phyloP scores from a whole-genome alignment of 2,888 invertebrate genomes.

The Pseudanteris insignis region DNA sequence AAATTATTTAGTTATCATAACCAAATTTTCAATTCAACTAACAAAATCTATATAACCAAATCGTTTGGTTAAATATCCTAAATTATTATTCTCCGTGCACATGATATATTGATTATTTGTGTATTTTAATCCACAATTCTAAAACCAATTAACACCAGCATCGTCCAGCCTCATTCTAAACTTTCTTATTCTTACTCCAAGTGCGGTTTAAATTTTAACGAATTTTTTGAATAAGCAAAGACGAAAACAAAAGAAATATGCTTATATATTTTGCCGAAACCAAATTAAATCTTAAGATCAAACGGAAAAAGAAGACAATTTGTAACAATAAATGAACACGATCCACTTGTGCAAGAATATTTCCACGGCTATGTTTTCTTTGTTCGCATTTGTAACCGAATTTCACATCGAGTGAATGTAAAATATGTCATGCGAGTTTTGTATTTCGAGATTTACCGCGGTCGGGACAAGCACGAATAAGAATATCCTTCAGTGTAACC shows the following conservation, averaged over 20 bases:
- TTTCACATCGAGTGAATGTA: slow-evolving; percentile 27
- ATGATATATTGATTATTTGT: too few relatives aligned
- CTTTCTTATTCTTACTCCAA: too few relatives aligned
- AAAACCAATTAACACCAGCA: too few relatives aligned
- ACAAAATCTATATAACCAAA: too few relatives aligned
- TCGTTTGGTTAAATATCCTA: too few relatives aligned
- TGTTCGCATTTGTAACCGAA: slow-evolving; percentile 28
- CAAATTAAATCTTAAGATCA: background rate
- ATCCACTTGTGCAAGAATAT: slow-evolving; percentile 13
- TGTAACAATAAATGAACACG: slow-evolving; percentile 19
- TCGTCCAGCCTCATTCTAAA: too few relatives aligned
- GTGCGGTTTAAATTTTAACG: too few relatives aligned
- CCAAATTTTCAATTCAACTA: too few relatives aligned
- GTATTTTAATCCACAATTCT: too few relatives aligned
- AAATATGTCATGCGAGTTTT: slow-evolving; percentile 28
- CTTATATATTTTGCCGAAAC: background rate
- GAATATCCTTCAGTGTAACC: slow-evolving; percentile 19
- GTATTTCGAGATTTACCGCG: slow-evolving; percentile 35
- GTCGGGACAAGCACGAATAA: slow-evolving; percentile 25
- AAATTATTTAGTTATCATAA: too few relatives aligned
- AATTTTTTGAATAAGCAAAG: too few relatives aligned
- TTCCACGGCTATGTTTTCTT: slow-evolving; percentile 19
- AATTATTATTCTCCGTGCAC: too few relatives aligned
- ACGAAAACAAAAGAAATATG: background rate
- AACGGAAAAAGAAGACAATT: slow-evolving; percentile 12